A percentile compares a stretch with the other conserved stretches of the same genome.
Evolutionary conservation across 2,888 invertebrate species (phyloP).

Genomic region (Mactromeris polynyma): DNA sequence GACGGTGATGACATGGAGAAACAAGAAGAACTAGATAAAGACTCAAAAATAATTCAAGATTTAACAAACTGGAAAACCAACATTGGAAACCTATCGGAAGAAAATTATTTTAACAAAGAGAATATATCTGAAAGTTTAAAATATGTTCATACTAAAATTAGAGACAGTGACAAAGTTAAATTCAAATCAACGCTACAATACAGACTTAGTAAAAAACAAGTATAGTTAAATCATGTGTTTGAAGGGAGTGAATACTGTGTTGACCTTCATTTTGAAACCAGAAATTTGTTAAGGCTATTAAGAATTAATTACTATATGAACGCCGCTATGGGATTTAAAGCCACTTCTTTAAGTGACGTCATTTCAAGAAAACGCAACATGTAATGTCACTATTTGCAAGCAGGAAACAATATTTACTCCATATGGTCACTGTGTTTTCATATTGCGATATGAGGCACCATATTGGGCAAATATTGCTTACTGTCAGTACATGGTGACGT

Average conservation of each 20-base stretch:
- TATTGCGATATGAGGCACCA: no score
- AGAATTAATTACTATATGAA: no score
- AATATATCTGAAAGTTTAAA: neutral
- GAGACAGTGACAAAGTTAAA: neutral
- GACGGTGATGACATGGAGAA: neutral
- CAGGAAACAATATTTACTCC: no score
- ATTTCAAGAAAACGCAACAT: no score
- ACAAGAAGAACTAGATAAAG: neutral
- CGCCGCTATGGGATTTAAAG: no score
- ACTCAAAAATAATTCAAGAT: neutral
- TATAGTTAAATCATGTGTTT: neutral
- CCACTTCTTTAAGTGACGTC: no score
- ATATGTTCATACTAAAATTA: neutral
- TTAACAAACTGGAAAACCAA: slow-evolving; percentile 4
- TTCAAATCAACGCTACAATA: neutral
- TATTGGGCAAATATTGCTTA: no score
- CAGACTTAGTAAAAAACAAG: neutral
- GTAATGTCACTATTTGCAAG: no score
- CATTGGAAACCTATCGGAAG: neutral
- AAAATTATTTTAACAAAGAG: neutral
- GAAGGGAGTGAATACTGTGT: neutral
- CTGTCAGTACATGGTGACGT: no score
- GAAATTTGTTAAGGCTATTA: no score
- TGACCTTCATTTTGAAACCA: neutral
- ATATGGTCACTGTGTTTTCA: no score